A percentile compares a stretch with the other conserved stretches of the same genome.
Conservation (phyloP, 2,888 invertebrate genomes). For the Agrotis puta region DNA sequence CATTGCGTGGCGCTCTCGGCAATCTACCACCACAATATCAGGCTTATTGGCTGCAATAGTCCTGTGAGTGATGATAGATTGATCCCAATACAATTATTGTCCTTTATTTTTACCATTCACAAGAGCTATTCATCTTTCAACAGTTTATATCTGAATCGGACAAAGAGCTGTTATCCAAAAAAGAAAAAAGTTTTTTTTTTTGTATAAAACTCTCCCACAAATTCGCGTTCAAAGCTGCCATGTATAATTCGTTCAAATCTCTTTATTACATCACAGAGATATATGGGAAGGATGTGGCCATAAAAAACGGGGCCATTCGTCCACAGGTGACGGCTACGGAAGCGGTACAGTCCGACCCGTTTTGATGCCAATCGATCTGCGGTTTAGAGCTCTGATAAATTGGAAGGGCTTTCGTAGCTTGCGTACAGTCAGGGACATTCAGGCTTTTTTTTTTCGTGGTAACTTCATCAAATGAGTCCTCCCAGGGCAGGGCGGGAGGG, state of each 20-base stretch:
- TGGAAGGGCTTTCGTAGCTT: conserved; percentile 18
- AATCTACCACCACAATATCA: too few relatives aligned
- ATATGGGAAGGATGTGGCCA: conserved; percentile 30
- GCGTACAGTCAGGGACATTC: conserved; percentile 24
- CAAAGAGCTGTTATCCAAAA: neutral
- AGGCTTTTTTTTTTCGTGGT: too few relatives aligned
- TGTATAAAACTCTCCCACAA: neutral
- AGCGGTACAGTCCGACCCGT: conserved; percentile 40
- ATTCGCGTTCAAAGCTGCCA: neutral
- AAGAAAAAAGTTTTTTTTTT: neutral
- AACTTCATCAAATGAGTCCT: too few relatives aligned
- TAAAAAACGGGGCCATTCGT: conserved; percentile 40
- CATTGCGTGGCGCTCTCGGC: too few relatives aligned
- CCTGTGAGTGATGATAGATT: too few relatives aligned
- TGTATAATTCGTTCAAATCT: conserved; percentile 40
- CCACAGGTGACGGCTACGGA: conserved; percentile 37
- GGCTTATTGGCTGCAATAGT: too few relatives aligned
- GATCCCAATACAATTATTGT: too few relatives aligned
- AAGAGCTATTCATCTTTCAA: neutral
- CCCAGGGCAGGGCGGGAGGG: too few relatives aligned
- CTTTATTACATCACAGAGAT: conserved; percentile 45
- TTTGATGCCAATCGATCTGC: conserved; percentile 56
- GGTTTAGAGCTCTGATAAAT: conserved; percentile 50
- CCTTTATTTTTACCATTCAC: neutral
- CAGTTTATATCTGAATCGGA: neutral